Percentiles rank a stretch among this genome's conserved stretches.
Evolutionary conservation across 2,888 invertebrate genomes (phyloP).

Genomic region (Rhorus exstirpatorius): DNA sequence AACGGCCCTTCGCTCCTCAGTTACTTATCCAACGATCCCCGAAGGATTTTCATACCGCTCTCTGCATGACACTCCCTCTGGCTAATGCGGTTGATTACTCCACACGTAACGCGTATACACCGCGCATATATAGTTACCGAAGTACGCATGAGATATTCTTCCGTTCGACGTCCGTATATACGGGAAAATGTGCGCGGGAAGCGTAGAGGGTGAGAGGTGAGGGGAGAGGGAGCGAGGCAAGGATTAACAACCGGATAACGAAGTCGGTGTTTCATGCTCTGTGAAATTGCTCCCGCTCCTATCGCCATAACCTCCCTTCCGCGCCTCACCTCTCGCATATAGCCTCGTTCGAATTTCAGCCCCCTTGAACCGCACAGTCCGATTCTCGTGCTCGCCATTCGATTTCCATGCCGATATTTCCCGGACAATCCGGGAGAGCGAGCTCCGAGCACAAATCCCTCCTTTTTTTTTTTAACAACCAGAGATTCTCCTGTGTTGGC

Average conservation of each 20-base stretch:
- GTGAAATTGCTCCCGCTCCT: slow-evolving; percentile 77
- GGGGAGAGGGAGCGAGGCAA: slow-evolving; percentile 71
- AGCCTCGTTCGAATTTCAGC: slow-evolving; percentile 48
- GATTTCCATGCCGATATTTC: slow-evolving; percentile 7
- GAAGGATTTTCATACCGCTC: slow-evolving; percentile 45
- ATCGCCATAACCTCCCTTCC: slow-evolving; percentile 70
- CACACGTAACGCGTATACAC: not conserved
- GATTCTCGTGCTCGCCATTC: slow-evolving; percentile 25
- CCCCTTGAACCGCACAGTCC: not conserved
- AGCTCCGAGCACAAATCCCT: not conserved
- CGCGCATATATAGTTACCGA: slow-evolving; percentile 36
- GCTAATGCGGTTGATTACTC: not conserved
- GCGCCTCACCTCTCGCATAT: slow-evolving; percentile 82
- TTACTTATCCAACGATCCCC: slow-evolving; percentile 55
- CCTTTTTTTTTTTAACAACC: slow-evolving; percentile 15
- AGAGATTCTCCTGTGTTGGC: not conserved
- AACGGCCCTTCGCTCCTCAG: slow-evolving; percentile 57
- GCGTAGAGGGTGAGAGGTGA: slow-evolving; percentile 46
- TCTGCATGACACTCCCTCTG: slow-evolving; percentile 13
- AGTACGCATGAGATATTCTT: slow-evolving; percentile 63
- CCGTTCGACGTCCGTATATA: slow-evolving; percentile 57
- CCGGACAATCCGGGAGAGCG: not conserved
- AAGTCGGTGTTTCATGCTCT: slow-evolving; percentile 86
- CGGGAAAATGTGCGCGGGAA: slow-evolving; percentile 67
- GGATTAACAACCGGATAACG: slow-evolving; percentile 86